Base-by-base conservation (phyloP, 2,888 invertebrate species). In the Caenorhabditis angaria region DNA sequence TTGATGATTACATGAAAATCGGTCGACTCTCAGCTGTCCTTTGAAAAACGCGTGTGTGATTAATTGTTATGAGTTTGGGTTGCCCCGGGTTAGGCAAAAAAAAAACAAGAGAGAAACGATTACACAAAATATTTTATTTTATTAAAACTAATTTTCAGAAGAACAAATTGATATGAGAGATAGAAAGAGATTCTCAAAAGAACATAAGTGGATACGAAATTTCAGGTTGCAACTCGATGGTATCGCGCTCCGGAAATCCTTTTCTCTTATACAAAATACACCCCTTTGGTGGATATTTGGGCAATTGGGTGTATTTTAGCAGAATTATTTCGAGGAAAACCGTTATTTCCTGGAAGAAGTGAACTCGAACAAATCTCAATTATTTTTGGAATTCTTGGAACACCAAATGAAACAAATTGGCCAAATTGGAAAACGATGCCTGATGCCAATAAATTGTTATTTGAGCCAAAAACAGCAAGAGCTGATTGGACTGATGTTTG, bases 351-450 rank as follows among this genome's bases (percentile, higher is more conserved):
- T 66, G 86, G 85, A n/a, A 61, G 78, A 25, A 84, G 78, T 66
- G 85, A 85, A 59, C 73, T 85, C 35, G 85, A 85, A 51, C 85
- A 85, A 57, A 80, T 85, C n/a, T 78, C 81, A 10, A 63, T 74
- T 8, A 76, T 85, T 2, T 83, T 84, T 53, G 58, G 67, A 12
- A 69, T 82, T 4, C 72, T 85, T 14, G 85, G 85, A 22, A 85
- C 82, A 18, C 85, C 85, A n/a, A 77, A 70, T 25, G 70, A 74
- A 10, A 47, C 65, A 25, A 80, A 60, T 48, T 85, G 85, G 85
- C 83, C 84, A 1, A 78, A 71, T n/a, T 86, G 85, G 85, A 60
- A 71, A 48, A 65, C 58, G 47, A 71, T 77, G 73, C 76, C 81
- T 6, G 81, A 81, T 47, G 70, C 79, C 6, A 67, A 71, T 6